Evolutionary conservation across 2,888 invertebrate genomes (phyloP), one percentile per base, ranked within the genome.

Genomic region (Drosophila robusta): DNA sequence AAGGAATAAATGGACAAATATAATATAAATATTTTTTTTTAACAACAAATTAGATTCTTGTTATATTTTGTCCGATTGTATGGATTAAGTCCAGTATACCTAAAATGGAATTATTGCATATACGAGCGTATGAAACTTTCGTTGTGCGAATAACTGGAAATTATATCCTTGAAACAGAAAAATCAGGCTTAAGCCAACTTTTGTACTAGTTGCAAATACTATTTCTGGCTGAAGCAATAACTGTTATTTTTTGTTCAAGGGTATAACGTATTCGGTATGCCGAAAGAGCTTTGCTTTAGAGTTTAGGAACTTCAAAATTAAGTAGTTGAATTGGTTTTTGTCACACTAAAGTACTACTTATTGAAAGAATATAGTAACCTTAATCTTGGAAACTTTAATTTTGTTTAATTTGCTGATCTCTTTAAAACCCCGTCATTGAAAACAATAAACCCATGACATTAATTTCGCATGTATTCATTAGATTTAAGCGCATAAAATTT

Each of bases 331-430:
- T 50, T 32, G 29, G 11, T 16, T 36, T 34, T 46, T 38, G 16
- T 24, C 12, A 12, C 24, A 24, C 22, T 12, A 24, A 22, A 22
- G 2, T 22, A 22, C 22, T 3, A 3, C 22, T 22, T 22, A 52
- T 42, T 16, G 34, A 32, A 42, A 18, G 12, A 39, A 39, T 26
- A n/a, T 8, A 14, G 14, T 29, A 16, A 16, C 32, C 16, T 18
- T 8, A 45, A 18, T 14, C 36, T 46, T 46, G 22, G n/a, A 22
- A 63, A 42, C 4, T n/a, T 34, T n/a, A 34, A 44, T 34, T 44
- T 12, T n/a, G 18, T 38, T 56, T 55, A 26, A 26, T 65, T 60
- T 55, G 16, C 44, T 64, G 73, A 73, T 73, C 73, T 73, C 75
- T 50, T 39, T 18, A 52, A 50, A 57, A 34, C 36, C 7, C 29